phyloP scores from a whole-genome alignment of 2,797 vertebrate genomes.

The Neosalanx taihuensis region DNA sequence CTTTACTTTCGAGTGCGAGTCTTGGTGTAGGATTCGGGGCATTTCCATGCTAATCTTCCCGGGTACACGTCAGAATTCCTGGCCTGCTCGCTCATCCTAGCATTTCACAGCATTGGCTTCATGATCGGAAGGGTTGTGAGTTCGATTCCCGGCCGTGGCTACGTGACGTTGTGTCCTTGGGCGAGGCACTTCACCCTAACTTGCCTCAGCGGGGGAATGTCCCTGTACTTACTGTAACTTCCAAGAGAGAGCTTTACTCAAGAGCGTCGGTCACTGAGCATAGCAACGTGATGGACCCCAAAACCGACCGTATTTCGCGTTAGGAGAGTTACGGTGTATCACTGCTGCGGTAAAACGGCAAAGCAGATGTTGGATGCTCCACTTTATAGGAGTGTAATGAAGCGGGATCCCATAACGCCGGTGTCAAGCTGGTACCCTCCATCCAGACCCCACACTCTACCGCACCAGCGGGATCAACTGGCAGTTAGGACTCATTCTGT shows the following conservation, averaged over 20 bases:
- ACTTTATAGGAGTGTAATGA: neutral
- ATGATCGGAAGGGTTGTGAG: no score
- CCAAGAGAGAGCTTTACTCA: no score
- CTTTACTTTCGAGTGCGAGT: constrained; percentile 47
- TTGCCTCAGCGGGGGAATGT: no score
- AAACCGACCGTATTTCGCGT: no score
- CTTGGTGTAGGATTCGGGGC: constrained; percentile 42
- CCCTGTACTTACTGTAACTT: no score
- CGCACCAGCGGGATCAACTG: neutral
- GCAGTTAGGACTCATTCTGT: no score
- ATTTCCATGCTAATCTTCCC: constrained; percentile 30
- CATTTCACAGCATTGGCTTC: no score
- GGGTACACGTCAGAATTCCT: constrained; percentile 14
- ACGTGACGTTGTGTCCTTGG: no score
- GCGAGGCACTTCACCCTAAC: no score
- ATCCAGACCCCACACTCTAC: neutral
- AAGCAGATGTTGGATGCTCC: neutral
- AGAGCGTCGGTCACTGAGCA: no score
- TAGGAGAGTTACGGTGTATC: neutral
- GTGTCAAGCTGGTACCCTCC: neutral
- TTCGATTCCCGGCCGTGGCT: no score
- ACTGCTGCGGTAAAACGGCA: neutral
- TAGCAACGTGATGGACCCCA: no score
- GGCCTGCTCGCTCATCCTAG: neutral
- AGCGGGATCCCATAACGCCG: neutral